These are phyloP conservation scores for Lycocorax pyrrhopterus DNA, from an alignment of 2,113 vertebrate genomes.

Conservation along the genomic window DNA sequence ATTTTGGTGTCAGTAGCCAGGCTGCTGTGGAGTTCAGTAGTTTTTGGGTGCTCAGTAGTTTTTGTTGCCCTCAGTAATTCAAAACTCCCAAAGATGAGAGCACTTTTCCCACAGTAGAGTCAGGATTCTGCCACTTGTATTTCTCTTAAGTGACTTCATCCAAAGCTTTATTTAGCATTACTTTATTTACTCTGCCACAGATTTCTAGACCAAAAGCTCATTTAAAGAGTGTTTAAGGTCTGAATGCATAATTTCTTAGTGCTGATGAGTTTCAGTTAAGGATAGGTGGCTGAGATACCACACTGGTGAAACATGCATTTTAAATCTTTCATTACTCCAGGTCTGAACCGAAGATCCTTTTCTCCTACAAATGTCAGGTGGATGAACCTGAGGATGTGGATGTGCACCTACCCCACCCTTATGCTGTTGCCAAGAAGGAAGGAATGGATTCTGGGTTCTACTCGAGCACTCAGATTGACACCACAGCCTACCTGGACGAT, in stretches of 20 bases:
- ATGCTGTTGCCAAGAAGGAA: constrained; percentile 83
- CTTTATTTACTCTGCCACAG: background rate
- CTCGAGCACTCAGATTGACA: constrained; percentile 93
- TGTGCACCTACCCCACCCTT: constrained; percentile 90
- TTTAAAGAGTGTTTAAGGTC: background rate
- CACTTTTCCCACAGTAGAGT: background rate
- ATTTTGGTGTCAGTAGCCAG: background rate
- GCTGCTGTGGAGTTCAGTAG: background rate
- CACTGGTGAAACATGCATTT: background rate
- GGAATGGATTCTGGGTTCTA: constrained; percentile 82
- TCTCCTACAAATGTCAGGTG: constrained; percentile 98
- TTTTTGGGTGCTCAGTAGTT: too few relatives aligned
- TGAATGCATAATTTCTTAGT: background rate
- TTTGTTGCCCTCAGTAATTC: background rate
- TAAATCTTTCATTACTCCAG: constrained; percentile 57
- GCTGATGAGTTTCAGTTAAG: background rate
- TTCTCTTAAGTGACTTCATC: background rate
- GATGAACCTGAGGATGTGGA: constrained; percentile 93
- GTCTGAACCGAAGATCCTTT: constrained; percentile 96
- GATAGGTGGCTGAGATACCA: background rate
- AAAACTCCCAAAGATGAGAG: background rate
- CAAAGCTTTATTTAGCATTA: background rate
- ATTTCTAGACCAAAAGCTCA: background rate
- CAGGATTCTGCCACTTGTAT: background rate
- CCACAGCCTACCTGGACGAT: constrained; percentile 87